Conservation (phyloP, 2,888 invertebrate species). For the Acronicta aceris region DNA sequence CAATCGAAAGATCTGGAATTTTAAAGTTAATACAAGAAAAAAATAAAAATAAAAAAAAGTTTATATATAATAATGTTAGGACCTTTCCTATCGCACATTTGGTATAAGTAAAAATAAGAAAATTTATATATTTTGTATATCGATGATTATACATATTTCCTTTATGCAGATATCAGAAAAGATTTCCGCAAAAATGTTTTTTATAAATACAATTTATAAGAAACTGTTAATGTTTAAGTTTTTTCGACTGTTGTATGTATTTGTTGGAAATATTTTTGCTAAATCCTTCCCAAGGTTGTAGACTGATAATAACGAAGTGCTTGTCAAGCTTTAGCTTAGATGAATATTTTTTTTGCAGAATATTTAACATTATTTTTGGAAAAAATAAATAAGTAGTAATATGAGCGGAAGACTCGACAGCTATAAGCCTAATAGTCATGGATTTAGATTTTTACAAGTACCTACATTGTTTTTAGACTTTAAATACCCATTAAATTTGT, state of each 20-base stretch:
- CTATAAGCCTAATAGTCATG: conserved; percentile 9
- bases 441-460: not conserved
- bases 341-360: not conserved
- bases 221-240: conserved; percentile 57
- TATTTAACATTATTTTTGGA: not conserved
- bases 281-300: conserved; percentile 64
- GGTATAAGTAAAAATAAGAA: conserved; percentile 59
- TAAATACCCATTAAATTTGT: no score
- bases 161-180: conserved; percentile 70
- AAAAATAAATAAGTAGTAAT: no score
- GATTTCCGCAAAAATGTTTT: conserved; percentile 72
- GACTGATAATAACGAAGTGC: conserved; percentile 54
- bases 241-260: conserved; percentile 61
- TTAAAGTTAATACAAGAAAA: conserved; percentile 63
- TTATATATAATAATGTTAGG: conserved; percentile 60
- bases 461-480: no score
- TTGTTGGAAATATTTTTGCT: conserved; percentile 68
- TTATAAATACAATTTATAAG: conserved; percentile 58
- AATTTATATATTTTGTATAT: conserved; percentile 61
- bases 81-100: conserved; percentile 66
- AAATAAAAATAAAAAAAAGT: conserved; percentile 56
- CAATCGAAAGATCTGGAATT: conserved; percentile 70
- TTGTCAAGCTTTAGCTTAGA: conserved; percentile 4
- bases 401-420: not conserved
- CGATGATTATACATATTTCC: conserved; percentile 69